Base-by-base conservation (phyloP, 2,888 invertebrate genomes). In the Craniophora ligustri region DNA sequence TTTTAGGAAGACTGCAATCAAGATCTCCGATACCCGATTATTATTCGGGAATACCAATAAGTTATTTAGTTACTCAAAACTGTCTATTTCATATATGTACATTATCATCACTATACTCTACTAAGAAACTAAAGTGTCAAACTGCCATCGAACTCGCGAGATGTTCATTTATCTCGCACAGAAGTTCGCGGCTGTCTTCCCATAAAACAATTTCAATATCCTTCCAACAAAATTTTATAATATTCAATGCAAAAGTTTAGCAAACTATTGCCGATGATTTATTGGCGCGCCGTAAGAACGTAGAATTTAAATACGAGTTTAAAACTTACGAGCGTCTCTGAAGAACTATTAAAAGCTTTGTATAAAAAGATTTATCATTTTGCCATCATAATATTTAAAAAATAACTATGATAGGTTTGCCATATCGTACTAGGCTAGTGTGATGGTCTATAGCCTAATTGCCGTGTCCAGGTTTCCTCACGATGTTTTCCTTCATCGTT, bases 161-260 rank as follows among this genome's bases (percentile, higher is more conserved):
- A 38, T 53, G 46, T 60, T 58, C 64, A 68, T 71, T 70, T 68
- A 76, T 75, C 66, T 69, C 48, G 5, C 30, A 51, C 4, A 55
- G 49, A 39, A 54, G 59, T 14, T 39, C 15, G 8, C 45, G 48
- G 35, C 58, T 35, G 67, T 64, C 75, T 54, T 38, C 39, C 48
- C 55, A 55, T 59, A 57, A 74, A 67, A 65, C 75, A 69, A 76
- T 73, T 67, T 69, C 70, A 72, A 70, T 72, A 70, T 62, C 61
- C 63, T 39, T n/a, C 23, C 34, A 57, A 51, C 66, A 56, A 63
- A 58, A 69, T 69, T 66, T 69, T 69, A 61, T 68, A 66, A 66
- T 67, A 72, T 71, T 71, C 60, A 62, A 59, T 53, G 50, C 16
- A 18, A 45, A 67, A 69, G 45, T 69, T 56, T 3, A 35, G 11